A percentile compares a stretch with the other conserved stretches of the same genome.
These are phyloP conservation scores for Bombus confusus DNA, from an alignment of 1,140 invertebrate genomes.

Conservation along the genomic window DNA sequence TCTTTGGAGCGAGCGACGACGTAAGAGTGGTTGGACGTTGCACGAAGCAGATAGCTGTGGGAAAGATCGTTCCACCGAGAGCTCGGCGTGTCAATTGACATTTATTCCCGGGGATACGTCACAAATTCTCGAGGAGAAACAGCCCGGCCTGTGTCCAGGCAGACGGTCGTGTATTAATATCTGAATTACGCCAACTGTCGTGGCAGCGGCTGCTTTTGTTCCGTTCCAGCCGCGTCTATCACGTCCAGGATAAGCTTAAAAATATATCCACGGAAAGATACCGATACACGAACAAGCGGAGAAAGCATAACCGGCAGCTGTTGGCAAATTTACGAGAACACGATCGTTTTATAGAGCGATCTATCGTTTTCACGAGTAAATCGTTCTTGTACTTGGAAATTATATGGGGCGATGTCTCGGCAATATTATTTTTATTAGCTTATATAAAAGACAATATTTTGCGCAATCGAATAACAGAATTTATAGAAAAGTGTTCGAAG, in stretches of 20 bases:
- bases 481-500: background rate
- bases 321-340: constrained; percentile 6
- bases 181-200: constrained; percentile 53
- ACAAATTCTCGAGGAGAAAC: constrained; percentile 52
- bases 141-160: constrained; percentile 6
- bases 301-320: constrained; percentile 2
- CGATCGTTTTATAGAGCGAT: background rate
- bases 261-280: constrained; percentile 16
- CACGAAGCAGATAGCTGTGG: constrained; percentile 39
- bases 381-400: too few relatives aligned
- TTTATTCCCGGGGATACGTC: constrained; percentile 63
- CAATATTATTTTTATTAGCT: too few relatives aligned
- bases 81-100: constrained; percentile 62
- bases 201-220: constrained; percentile 20
- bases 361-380: too few relatives aligned
- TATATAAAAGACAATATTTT: too few relatives aligned
- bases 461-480: background rate
- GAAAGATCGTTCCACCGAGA: constrained; percentile 52
- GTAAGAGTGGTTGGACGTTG: background rate
- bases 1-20: background rate
- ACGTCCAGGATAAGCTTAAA: constrained; percentile 21
- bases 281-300: background rate
- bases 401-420: too few relatives aligned
- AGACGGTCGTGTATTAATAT: constrained; percentile 52
- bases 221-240: too few relatives aligned